Base-by-base conservation (phyloP, 2,113 vertebrate genomes). In the Pomatostomus ruficeps region DNA sequence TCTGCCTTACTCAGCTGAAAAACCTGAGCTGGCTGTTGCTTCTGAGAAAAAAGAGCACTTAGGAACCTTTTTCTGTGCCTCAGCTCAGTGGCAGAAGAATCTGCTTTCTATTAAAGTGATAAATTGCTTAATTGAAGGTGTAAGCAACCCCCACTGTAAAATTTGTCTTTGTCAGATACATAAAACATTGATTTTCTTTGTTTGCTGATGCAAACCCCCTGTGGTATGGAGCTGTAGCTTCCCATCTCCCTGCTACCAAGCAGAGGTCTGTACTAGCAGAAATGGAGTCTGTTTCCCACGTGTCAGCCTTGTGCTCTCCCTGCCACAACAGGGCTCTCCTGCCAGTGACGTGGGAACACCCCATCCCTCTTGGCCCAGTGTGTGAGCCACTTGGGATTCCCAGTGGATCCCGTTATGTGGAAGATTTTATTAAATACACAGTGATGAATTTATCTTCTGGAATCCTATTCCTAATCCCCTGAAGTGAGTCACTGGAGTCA, bases 351-450 rank as follows among this genome's bases (percentile, higher is more conserved):
- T 65, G 88, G 48, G 94, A 42, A 7, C n/a, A 12, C 52, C 85
- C 91, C n/a, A 46, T 51, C 4, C 49, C 70, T 86, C 17, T 23
- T 70, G 79, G 43, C 79, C 52, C 67, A 7, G 3, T 4, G 48
- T 31, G 36, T 4, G 20, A 91, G 66, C 83, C 43, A 8, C 92
- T 91, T 19, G 25, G 62, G 73, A 33, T 52, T 94, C 96, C 92
- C 21, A 3, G 52, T 48, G 61, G 88, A 52, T 91, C 38, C 74
- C 91, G 17, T 91, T 81, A 40, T 54, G 52, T 6, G 4, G 45
- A 91, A 61, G 82, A 29, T 96, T 97, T 94, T 95, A 89, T 95
- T 96, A 97, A 97, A 96, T 87, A 92, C 54, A 86, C 72, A 75
- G 10, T 89, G 95, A 90, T 92, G 40, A 95, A 94, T 96, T 87